phyloP scores from a whole-genome alignment of 1,140 invertebrate species.

The Ladona fulva region DNA sequence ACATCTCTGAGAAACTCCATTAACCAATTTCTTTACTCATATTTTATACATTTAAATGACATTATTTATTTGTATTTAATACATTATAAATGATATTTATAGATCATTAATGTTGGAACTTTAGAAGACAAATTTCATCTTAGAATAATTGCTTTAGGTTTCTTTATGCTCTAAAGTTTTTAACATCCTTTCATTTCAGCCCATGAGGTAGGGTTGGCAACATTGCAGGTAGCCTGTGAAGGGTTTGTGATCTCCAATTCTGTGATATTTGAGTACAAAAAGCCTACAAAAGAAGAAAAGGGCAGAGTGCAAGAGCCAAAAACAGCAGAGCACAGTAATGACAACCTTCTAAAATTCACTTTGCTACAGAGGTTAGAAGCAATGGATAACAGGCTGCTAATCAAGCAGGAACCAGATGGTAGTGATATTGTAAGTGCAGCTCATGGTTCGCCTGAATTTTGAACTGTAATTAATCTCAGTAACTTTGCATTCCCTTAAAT shows the following conservation, averaged over 20 bases:
- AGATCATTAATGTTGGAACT: no score
- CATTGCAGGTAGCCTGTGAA: conserved; percentile 82
- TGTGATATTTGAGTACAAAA: conserved; percentile 86
- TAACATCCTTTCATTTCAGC: conserved; percentile 55
- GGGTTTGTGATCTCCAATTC: conserved; percentile 86
- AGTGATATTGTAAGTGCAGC: conserved; percentile 7
- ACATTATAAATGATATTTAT: no score
- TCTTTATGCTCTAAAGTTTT: no score
- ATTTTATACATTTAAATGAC: no score
- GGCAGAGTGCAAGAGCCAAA: conserved; percentile 40
- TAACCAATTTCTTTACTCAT: no score
- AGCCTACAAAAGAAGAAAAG: conserved; percentile 51
- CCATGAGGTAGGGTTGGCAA: conserved; percentile 79
- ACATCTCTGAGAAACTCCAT: no score
- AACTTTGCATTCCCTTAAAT: no score
- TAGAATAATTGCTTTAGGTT: no score
- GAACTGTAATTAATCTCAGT: no score
- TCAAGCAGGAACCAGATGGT: conserved; percentile 53
- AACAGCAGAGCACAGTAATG: conserved; percentile 33
- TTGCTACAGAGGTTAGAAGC: conserved; percentile 74
- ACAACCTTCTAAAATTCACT: conserved; percentile 64
- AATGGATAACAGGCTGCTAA: conserved; percentile 67
- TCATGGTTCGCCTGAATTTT: neutral
- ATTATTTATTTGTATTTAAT: no score
- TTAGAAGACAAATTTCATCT: no score